Percentiles rank a stretch among this genome's conserved stretches.
phyloP scores from a whole-genome alignment of 92 coral and sea anemone genomes.

The Palythoa grandis region DNA sequence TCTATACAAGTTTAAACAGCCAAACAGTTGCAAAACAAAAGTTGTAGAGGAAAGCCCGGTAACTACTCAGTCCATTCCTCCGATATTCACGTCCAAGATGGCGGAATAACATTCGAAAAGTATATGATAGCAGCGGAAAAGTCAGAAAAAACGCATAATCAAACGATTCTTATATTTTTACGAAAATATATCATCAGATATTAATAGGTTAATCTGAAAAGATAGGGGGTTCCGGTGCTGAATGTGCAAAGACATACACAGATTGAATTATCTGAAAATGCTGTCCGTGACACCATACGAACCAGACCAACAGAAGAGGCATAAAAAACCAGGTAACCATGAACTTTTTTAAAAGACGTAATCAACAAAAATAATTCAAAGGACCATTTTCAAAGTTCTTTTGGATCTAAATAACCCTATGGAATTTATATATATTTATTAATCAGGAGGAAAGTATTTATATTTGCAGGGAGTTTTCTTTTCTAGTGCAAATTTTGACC shows the following conservation, averaged over 20 bases:
- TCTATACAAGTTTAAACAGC: too few relatives aligned
- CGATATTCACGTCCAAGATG: too few relatives aligned
- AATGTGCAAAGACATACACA: neutral
- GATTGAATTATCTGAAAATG: neutral
- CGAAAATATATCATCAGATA: neutral
- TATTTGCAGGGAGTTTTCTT: slow-evolving; percentile 3
- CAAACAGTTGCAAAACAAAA: too few relatives aligned
- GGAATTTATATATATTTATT: slow-evolving; percentile 9
- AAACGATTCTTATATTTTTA: neutral
- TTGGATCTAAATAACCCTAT: slow-evolving; percentile 33
- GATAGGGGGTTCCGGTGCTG: neutral
- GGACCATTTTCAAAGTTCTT: slow-evolving; percentile 24
- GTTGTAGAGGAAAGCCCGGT: too few relatives aligned
- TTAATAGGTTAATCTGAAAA: neutral
- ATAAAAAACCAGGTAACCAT: neutral
- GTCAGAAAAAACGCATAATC: neutral
- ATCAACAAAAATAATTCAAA: slow-evolving; percentile 26
- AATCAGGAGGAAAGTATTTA: slow-evolving; percentile 15
- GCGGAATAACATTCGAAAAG: neutral
- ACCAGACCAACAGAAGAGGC: neutral
- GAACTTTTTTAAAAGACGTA: slow-evolving; percentile 8
- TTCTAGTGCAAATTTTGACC: slow-evolving; percentile 35
- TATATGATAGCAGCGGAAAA: neutral
- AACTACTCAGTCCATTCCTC: too few relatives aligned
- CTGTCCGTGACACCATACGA: neutral